Base-by-base conservation (phyloP, 2,113 vertebrate genomes). In the Excalfactoria chinensis region DNA sequence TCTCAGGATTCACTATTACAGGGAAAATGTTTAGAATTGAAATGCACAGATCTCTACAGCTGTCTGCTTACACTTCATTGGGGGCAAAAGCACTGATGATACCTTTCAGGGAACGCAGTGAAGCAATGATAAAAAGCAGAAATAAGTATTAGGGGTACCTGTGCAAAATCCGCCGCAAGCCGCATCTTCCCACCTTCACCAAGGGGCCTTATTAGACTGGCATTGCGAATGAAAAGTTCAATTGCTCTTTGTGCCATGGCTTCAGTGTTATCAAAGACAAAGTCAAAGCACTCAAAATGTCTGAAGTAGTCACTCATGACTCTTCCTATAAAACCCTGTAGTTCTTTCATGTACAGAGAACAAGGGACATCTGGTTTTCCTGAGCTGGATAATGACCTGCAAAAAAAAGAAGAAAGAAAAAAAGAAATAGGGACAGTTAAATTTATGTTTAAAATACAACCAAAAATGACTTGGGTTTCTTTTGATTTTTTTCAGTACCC, bases 291-390 rank as follows among this genome's bases (percentile, higher is more conserved):
- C 91, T 98, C 99, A 90, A 99, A 98, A 83, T 98, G 98, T 82
- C 98, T 97, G 97, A 99, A 99, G 95, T 99, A 99, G 97, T 99
- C 99, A 0, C 84, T 98, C 99, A 98, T 99, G 63, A 99, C 98
- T 84, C 99, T 98, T 43, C 98, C 96, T 96, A 99, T 98, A 96
- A 99, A 99, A 60, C 99, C 99, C 89, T 99, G 99, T 37, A 99
- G 97, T 96, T 99, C 99, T 96, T 98, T 99, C 99, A 99, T 99
- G 97, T 99, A 99, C 14, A 99, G 97, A 53, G 99, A 99, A 96
- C 99, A 99, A 22, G 99, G 98, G 21, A 98, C 97, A 25, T 99
- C 99, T 4, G 98, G 98, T 64, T 98, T 98, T 58, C 98, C 98
- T 16, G 98, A 96, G 89, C 92, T 95, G 69, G 98, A 95, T 88